Percentiles rank a stretch among this genome's conserved stretches.
Conservation (phyloP, 2,797 vertebrate species). For the Taenioides sp. region DNA sequence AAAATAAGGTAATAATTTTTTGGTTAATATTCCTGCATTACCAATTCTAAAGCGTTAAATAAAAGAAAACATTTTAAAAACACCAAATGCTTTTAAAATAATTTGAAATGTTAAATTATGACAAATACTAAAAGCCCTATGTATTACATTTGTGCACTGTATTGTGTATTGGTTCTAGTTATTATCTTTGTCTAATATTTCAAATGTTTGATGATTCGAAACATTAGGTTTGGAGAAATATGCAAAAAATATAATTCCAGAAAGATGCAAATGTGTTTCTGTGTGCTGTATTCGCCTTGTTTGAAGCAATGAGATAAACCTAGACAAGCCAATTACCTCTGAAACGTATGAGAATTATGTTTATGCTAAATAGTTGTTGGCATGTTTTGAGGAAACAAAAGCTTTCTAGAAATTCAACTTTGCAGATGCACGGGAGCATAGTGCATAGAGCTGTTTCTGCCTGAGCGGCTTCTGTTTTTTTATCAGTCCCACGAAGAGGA, state of each 20-base stretch:
- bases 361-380: slow-evolving; percentile 65
- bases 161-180: neutral
- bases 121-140: neutral
- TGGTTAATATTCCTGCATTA: too few species aligned
- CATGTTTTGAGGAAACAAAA: slow-evolving; percentile 53
- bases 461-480: slow-evolving; percentile 74
- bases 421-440: slow-evolving; percentile 62
- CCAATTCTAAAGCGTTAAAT: neutral
- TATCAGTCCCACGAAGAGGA: slow-evolving; percentile 71
- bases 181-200: neutral
- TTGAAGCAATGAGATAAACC: slow-evolving; percentile 64
- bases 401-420: slow-evolving; percentile 63
- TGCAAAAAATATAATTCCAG: slow-evolving; percentile 35
- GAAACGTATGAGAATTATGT: slow-evolving; percentile 64
- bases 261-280: slow-evolving; percentile 59
- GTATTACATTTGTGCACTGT: neutral
- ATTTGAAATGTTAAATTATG: neutral
- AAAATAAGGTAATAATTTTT: too few species aligned
- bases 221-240: slow-evolving; percentile 5
- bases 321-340: slow-evolving; percentile 70
- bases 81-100: neutral
- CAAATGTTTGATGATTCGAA: neutral
- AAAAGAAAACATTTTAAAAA: neutral
- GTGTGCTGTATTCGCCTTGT: slow-evolving; percentile 52
- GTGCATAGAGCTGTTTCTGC: slow-evolving; percentile 79